Percentiles rank a stretch among this genome's conserved stretches.
Conservation (phyloP, 2,113 vertebrate genomes). For the Vidua macroura region DNA sequence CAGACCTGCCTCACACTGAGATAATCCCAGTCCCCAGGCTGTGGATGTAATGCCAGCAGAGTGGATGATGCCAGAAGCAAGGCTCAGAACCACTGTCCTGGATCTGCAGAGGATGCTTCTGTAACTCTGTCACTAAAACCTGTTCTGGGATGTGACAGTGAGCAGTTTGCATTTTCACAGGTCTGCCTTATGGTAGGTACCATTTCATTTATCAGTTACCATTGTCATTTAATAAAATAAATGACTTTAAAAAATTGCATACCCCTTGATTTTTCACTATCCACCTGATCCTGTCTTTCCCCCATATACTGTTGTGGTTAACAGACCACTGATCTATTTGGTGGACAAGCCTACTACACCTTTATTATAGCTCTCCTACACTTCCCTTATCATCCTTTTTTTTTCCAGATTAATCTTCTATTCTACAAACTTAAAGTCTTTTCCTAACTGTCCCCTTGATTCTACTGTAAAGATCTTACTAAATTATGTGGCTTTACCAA, state of each 20-base stretch:
- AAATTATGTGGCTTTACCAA: neutral
- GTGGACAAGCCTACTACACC: neutral
- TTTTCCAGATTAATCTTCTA: neutral
- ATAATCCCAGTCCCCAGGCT: neutral
- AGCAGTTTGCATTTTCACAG: neutral
- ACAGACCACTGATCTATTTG: neutral
- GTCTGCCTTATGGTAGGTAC: neutral
- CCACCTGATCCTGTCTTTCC: neutral
- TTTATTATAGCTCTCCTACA: neutral
- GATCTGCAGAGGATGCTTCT: neutral
- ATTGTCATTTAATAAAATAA: neutral
- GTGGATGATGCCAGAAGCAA: neutral
- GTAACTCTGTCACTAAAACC: neutral
- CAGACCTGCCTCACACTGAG: neutral
- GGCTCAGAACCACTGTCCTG: neutral
- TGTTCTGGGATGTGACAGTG: neutral
- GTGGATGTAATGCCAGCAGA: rapidly evolving
- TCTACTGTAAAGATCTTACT: neutral
- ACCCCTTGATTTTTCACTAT: neutral
- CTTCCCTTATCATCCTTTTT: rapidly evolving
- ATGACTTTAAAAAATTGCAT: rapidly evolving
- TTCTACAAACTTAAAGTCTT: neutral
- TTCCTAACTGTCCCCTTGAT: neutral
- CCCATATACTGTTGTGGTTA: neutral
- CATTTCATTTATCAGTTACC: neutral